Evolutionary conservation across 1,140 invertebrate species (phyloP), one percentile per base, ranked within the genome.

Genomic region (Coelopa frigida): DNA sequence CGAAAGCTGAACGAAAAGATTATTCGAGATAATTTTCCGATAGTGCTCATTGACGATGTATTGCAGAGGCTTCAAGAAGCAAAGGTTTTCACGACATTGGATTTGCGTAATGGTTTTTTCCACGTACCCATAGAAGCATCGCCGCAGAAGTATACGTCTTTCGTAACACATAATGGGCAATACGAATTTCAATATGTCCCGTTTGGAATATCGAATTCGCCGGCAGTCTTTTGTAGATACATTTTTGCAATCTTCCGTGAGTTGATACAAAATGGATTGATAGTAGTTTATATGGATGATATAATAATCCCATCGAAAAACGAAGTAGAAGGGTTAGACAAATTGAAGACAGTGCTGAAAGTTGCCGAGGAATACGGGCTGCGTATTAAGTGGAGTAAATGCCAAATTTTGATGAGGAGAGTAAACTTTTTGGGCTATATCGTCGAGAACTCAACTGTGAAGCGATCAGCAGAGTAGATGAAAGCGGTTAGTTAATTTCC

Each of bases 141-240:
- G 6, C 55, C 58, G 1, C 58, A 61, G 41, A 60, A 52, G 18
- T 51, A 64, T 14, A 70, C 70, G 1, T 64, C 58, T 0, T 72
- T 72, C 38, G 61, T 71, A 2, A 72, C 66, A 0, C 61, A 58
- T 0, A 66, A 70, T 46, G 56, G 42, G 1, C 64, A 66, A 33
- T 77, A 73, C 46, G 72, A 73, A 45, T 75, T 59, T 45, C 38
- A 52, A 0, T 51, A 58, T 44, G 59, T 74, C 51, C 72, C 69
- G 14, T 75, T 73, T 52, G 72, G 73, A 18, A 49, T 76, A 4
- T 53, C 50, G 4, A 74, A 71, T 53, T 60, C 69, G 0, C 63
- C 72, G 0, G 46, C 59, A 8, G 58, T 64, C 3, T 75, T 75
- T 46, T 46, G 37, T 22, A 4, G 42, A 17, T 45, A 31, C 24